Base-by-base conservation (phyloP, 1,140 invertebrate species). In the Neelides sp. region DNA sequence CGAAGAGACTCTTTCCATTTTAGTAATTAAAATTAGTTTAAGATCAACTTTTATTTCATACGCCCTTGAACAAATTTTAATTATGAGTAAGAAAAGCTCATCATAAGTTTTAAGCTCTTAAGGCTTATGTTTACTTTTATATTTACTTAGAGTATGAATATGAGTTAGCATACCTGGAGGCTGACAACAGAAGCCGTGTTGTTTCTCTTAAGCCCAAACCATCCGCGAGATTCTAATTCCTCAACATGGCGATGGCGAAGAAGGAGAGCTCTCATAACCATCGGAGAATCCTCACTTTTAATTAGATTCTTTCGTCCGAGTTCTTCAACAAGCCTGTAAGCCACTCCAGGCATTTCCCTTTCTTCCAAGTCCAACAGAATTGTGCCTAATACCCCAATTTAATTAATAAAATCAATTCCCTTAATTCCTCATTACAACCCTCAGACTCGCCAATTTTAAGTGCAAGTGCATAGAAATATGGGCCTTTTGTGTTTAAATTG, bases 321-420 rank as follows among this genome's bases (percentile, higher is more conserved):
- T 62, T 86, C 78, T 64, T 91, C 85, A 4, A 86, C 83, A 19
- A 90, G 76, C 51, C 82, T 72, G 64, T 90, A 58, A 3, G 83
- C 80, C 39, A 94, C 79, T 0, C 83, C 83, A 0, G 86, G 80
- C 22, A 94, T 67, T 65, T 94, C 89, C 55, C 79, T 79, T 62
- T 90, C 90, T 62, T 91, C 88, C 37, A 94, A 70, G 64, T 96
- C 90, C 20, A 96, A 69, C 5, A 93, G 69, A 1, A 93, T 78
- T 12, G 89, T 80, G 49, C 75, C 77, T 59, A 17, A 19, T 23
- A 41, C n/a, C n/a, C n/a, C n/a, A n/a, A n/a, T 42, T 20, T 4
- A 42, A 17, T 24, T 24, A 39, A 39, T 8, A 15, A 39, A 39
- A 15, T 5, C 5, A 39, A 7, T 19, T 34, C 8, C n/a, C 8